A percentile compares a stretch with the other conserved stretches of the same genome.
Evolutionary conservation across 2,888 invertebrate species (phyloP).

Genomic region (Petrolisthes manimaculis): DNA sequence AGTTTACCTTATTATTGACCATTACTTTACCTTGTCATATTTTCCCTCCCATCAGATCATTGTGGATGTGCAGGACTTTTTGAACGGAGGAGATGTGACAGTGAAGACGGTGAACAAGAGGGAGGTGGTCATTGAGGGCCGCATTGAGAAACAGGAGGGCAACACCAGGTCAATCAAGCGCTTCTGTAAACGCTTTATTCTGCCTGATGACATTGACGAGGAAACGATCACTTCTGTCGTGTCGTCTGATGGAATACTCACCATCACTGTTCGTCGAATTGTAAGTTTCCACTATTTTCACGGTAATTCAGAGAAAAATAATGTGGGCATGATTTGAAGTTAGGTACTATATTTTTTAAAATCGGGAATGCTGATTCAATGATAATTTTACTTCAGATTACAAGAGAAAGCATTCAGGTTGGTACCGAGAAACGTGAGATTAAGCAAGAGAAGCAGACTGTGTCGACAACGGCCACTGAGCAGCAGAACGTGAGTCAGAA

Average conservation of each 20-base stretch:
- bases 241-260: conserved; percentile 51
- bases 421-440: too few species aligned
- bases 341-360: too few species aligned
- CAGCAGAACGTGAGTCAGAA: too few species aligned
- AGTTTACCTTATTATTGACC: background rate
- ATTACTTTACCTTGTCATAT: background rate
- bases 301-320: too few species aligned
- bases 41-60: conserved; percentile 32
- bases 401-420: too few species aligned
- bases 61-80: conserved; percentile 49
- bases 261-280: conserved; percentile 38
- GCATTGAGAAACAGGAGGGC: conserved; percentile 45
- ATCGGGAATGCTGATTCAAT: too few species aligned
- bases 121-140: conserved; percentile 46
- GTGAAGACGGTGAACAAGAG: conserved; percentile 41
- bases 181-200: conserved; percentile 40
- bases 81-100: conserved; percentile 37
- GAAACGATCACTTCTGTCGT: conserved; percentile 39
- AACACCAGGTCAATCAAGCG: conserved; percentile 32
- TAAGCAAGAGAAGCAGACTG: too few species aligned
- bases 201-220: conserved; percentile 28
- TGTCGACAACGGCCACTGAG: too few species aligned
- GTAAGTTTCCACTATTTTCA: background rate
- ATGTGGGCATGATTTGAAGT: too few species aligned
- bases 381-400: too few species aligned